Evolutionary conservation across 2,113 vertebrate species (phyloP), one percentile per base, ranked within the genome.

Genomic region (Ciconia boyciana): DNA sequence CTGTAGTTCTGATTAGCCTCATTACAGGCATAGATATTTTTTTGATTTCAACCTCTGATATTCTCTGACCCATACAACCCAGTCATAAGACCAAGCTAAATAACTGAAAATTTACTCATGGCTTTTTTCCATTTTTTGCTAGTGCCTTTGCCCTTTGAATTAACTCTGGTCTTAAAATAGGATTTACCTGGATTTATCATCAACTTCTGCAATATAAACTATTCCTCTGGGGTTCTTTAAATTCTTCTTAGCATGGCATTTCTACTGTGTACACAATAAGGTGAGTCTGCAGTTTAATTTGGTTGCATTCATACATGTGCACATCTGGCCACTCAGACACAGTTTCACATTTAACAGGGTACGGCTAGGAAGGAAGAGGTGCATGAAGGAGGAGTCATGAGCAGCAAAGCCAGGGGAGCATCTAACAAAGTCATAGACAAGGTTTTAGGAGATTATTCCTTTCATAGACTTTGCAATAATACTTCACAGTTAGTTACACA

Each of bases 121-220:
- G 0, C 3, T 55, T 52, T 60, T 46, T 70, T 44, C 11, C 7
- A 20, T 13, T 55, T 75, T 95, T 75, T 69, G 0, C 44, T 26
- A 91, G 55, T 72, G 19, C 25, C 3, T 76, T 69, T 95, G 52
- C n/a, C 57, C 60, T 91, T 82, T 94, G 76, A 96, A 95, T 93
- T 91, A 96, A 83, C 52, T 68, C 55, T 3, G 1, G 49, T 95
- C 77, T 92, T 96, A 94, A 95, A 95, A 86, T 13, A 76, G 0
- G 16, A 94, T 95, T 95, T 93, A 76, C 60, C n/a, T 83, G 78
- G 41, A 62, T 96, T 96, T 97, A 81, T 76, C 58, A 69, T 68
- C n/a, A 66, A 92, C 52, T 87, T 85, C 14, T 60, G 39, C 41
- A 77, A 79, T 55, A 84, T 14, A 70, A 80, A 79, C 44, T 6